A percentile compares a stretch with the other conserved stretches of the same genome.
These are phyloP conservation scores for Capreolus pygargus DNA, from an alignment of 2,113 vertebrate genomes.

Conservation along the genomic window DNA sequence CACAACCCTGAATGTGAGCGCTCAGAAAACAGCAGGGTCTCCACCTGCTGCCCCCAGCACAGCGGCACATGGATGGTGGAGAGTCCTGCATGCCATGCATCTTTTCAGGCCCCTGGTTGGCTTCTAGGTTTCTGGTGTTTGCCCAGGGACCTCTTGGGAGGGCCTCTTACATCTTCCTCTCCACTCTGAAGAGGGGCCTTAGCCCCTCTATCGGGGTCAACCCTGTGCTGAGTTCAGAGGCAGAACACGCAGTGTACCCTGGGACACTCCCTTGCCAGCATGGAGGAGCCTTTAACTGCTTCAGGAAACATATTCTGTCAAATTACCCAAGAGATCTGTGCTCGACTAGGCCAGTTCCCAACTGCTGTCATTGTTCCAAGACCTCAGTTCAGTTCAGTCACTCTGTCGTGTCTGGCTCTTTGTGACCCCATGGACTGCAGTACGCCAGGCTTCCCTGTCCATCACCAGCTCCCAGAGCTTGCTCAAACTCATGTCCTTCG, in stretches of 20 bases:
- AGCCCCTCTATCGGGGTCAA: background rate
- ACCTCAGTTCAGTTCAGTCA: background rate
- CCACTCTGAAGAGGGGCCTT: background rate
- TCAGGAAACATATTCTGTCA: background rate
- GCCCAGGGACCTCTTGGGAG: background rate
- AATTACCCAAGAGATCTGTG: background rate
- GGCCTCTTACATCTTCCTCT: background rate
- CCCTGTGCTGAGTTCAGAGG: background rate
- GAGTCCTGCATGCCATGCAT: accelerated
- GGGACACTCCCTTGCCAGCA: background rate
- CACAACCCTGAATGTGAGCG: accelerated
- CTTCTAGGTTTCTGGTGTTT: background rate
- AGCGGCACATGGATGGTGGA: accelerated
- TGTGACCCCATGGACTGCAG: background rate
- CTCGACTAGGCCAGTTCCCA: background rate
- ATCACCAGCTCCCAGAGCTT: background rate
- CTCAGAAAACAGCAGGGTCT: background rate
- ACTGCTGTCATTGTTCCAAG: background rate
- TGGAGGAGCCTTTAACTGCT: background rate
- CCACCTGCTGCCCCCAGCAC: background rate
- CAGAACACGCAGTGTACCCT: background rate
- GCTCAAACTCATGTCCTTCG: background rate
- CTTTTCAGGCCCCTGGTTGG: background rate
- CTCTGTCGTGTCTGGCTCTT: background rate
- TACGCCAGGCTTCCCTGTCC: background rate